Conservation (phyloP, 2,888 invertebrate species). For the Brachyopa scutellaris region DNA sequence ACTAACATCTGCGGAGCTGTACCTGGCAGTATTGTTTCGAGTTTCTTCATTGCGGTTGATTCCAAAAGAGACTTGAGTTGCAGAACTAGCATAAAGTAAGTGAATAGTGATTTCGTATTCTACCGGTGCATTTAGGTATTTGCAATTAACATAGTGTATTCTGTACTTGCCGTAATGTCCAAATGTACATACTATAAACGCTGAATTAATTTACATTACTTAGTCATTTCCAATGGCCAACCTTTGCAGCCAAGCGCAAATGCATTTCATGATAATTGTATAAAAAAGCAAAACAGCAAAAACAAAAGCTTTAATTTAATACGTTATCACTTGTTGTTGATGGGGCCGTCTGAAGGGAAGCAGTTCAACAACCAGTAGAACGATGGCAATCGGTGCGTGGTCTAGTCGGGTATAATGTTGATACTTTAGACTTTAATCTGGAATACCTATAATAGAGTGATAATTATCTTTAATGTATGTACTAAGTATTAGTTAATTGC, state of each 20-base stretch:
- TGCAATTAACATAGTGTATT: neutral
- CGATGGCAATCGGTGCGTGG: too few relatives aligned
- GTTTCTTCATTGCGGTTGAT: neutral
- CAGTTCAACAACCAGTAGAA: neutral
- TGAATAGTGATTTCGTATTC: too few relatives aligned
- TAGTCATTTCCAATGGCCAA: too few relatives aligned
- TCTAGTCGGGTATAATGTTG: too few relatives aligned
- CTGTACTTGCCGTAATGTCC: too few relatives aligned
- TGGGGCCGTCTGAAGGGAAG: neutral
- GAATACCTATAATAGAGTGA: too few relatives aligned
- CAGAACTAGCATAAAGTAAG: neutral
- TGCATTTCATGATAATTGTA: neutral
- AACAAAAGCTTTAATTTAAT: neutral
- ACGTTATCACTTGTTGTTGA: neutral
- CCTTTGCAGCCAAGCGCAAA: too few relatives aligned
- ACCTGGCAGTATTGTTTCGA: neutral
- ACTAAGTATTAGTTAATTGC: too few relatives aligned
- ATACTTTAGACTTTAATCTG: slow-evolving; percentile 11
- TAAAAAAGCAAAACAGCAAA: too few relatives aligned
- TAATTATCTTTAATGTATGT: too few relatives aligned
- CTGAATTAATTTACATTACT: too few relatives aligned
- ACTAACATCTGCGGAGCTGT: neutral
- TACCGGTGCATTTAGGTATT: neutral
- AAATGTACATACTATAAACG: too few relatives aligned
- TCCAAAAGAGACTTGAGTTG: neutral